These are phyloP conservation scores for Ennomos erosarius DNA, from an alignment of 2,888 invertebrate species.

Conservation along the genomic window DNA sequence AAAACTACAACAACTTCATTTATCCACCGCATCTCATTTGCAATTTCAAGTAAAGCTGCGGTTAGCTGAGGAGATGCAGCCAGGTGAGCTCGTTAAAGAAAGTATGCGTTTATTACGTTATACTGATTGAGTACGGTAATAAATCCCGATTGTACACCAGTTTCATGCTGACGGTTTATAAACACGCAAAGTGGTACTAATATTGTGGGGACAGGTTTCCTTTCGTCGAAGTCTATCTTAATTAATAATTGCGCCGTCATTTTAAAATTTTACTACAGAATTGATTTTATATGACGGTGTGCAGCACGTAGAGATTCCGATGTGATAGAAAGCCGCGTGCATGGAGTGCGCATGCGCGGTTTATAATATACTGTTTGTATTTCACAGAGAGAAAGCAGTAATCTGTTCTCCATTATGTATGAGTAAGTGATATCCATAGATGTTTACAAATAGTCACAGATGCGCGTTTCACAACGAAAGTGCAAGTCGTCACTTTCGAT, in stretches of 20 bases:
- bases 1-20: slow-evolving; percentile 41
- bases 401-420: slow-evolving; percentile 29
- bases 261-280: slow-evolving; percentile 12
- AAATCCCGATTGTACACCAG: not conserved
- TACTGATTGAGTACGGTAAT: too few relatives aligned
- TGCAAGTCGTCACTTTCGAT: slow-evolving; percentile 51
- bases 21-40: slow-evolving; percentile 17
- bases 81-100: slow-evolving; percentile 5
- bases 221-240: slow-evolving; percentile 9
- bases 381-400: slow-evolving; percentile 25
- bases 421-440: slow-evolving; percentile 15
- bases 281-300: slow-evolving; percentile 10
- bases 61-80: not conserved
- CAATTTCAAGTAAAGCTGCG: slow-evolving; percentile 4
- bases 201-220: slow-evolving; percentile 3
- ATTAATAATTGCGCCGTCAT: slow-evolving; percentile 4
- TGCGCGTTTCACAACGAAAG: slow-evolving; percentile 44
- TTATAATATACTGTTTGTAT: slow-evolving; percentile 26
- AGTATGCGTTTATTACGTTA: not conserved
- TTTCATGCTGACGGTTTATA: not conserved
- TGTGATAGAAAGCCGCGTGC: slow-evolving; percentile 22
- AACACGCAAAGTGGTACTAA: not conserved
- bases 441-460: slow-evolving; percentile 17
- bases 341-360: slow-evolving; percentile 27
- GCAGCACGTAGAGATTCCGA: slow-evolving; percentile 1